phyloP scores from a whole-genome alignment of 2,797 vertebrate species.

The Alca torda region DNA sequence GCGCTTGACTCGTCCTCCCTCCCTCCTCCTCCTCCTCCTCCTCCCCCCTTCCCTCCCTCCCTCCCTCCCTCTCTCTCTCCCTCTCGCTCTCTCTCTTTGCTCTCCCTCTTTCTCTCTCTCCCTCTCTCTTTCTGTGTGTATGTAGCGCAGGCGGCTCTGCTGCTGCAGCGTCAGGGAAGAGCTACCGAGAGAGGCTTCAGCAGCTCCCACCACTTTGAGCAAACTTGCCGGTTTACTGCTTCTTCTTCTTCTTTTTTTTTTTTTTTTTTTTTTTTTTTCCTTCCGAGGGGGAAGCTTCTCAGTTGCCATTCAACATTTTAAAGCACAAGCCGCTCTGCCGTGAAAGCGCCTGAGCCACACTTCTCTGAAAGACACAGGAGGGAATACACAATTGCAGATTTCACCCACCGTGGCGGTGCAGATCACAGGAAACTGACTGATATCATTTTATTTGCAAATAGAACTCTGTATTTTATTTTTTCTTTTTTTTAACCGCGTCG shows the following conservation, averaged over 20 bases:
- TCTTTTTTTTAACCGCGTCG: slow-evolving; percentile 30
- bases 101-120: slow-evolving; percentile 33
- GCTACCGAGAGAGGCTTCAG: slow-evolving; percentile 50
- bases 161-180: slow-evolving; percentile 63
- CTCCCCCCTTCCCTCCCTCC: background rate
- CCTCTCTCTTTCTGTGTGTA: slow-evolving; percentile 28
- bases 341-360: slow-evolving; percentile 66
- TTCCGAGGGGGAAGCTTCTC: slow-evolving; percentile 49
- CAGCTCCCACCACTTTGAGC: slow-evolving; percentile 71
- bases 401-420: slow-evolving; percentile 69
- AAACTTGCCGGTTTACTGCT: slow-evolving; percentile 74
- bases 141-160: slow-evolving; percentile 62
- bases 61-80: background rate
- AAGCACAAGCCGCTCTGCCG: slow-evolving; percentile 55
- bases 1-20: slow-evolving; percentile 46
- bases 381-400: slow-evolving; percentile 75
- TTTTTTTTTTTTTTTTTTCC: too few species aligned
- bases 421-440: slow-evolving; percentile 70
- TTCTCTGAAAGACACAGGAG: slow-evolving; percentile 65
- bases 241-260: background rate
- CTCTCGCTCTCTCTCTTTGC: background rate
- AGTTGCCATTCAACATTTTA: slow-evolving; percentile 56
- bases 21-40: background rate
- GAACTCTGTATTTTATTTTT: background rate
- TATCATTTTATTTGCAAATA: slow-evolving; percentile 66